phyloP scores from a whole-genome alignment of 1,140 invertebrate species.

The Thaumatotibia leucotreta region DNA sequence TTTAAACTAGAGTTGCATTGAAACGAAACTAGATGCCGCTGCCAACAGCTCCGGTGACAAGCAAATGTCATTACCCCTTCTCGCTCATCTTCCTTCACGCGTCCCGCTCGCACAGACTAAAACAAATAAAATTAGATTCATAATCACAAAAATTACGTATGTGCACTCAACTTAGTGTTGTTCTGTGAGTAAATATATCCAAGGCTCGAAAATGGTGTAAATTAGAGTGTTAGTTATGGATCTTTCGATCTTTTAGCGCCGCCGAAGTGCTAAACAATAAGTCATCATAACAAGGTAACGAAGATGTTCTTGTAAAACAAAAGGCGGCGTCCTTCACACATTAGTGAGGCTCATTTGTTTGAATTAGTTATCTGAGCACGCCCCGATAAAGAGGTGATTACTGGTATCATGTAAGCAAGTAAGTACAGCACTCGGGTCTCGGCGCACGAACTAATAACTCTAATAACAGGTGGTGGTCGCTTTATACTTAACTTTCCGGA shows the following conservation, averaged over 20 bases:
- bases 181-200: constrained; percentile 3
- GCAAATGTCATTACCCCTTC: background rate
- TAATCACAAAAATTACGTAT: constrained; percentile 8
- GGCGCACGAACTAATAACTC: background rate
- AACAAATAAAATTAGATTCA: background rate
- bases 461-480: constrained; percentile 19
- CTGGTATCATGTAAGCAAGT: constrained; percentile 72
- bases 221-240: constrained; percentile 15
- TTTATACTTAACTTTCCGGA: constrained; percentile 42
- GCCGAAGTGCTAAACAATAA: constrained; percentile 29
- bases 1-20: background rate
- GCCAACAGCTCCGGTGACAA: background rate
- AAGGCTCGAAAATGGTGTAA: background rate
- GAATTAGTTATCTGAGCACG: constrained; percentile 54
- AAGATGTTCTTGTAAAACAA: constrained; percentile 56
- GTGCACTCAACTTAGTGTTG: background rate
- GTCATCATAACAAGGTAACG: constrained; percentile 54
- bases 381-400: constrained; percentile 62
- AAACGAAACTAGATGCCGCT: background rate
- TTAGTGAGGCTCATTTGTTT: constrained; percentile 63
- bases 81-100: constrained; percentile 1
- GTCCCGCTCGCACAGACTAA: background rate
- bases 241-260: constrained; percentile 22
- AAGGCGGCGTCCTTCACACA: constrained; percentile 71
- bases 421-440: constrained; percentile 46